These are phyloP conservation scores for Bombylius major DNA, from an alignment of 2,888 invertebrate species.

Conservation along the genomic window DNA sequence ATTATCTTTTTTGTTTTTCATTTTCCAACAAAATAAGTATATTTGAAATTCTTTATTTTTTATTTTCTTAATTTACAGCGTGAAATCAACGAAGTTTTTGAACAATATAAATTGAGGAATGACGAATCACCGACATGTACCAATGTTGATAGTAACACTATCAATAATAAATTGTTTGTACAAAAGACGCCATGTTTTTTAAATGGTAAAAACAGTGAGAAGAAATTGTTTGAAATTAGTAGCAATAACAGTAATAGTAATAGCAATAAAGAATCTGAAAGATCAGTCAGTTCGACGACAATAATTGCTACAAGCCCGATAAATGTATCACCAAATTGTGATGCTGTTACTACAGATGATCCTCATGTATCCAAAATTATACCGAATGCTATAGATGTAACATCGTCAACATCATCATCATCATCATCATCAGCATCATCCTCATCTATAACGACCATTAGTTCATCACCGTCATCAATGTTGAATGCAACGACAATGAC, in stretches of 20 bases:
- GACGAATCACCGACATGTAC: slow-evolving; percentile 32
- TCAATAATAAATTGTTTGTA: slow-evolving; percentile 15
- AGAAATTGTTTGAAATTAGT: slow-evolving; percentile 16
- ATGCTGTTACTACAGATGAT: too few relatives aligned
- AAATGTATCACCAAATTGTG: too few relatives aligned
- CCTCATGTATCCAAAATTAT: too few relatives aligned
- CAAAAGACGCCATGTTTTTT: slow-evolving; percentile 14
- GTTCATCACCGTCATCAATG: not conserved
- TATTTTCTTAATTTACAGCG: slow-evolving; percentile 21
- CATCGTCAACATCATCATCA: slow-evolving; percentile 1
- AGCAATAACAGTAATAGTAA: not conserved
- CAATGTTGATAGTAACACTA: slow-evolving; percentile 24
- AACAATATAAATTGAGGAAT: slow-evolving; percentile 29
- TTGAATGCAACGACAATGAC: not conserved
- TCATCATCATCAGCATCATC: not conserved
- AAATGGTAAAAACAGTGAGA: slow-evolving; percentile 14
- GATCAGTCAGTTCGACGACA: not conserved
- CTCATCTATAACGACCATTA: not conserved
- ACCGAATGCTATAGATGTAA: too few relatives aligned
- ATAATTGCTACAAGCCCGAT: not conserved
- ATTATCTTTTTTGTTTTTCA: too few relatives aligned
- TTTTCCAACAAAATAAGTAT: too few relatives aligned
- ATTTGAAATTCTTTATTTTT: not conserved
- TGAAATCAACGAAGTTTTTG: slow-evolving; percentile 38
- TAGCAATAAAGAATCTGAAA: slow-evolving; percentile 3